These are phyloP conservation scores for Malurus splendens DNA, from an alignment of 2,797 vertebrate species.

Conservation along the genomic window DNA sequence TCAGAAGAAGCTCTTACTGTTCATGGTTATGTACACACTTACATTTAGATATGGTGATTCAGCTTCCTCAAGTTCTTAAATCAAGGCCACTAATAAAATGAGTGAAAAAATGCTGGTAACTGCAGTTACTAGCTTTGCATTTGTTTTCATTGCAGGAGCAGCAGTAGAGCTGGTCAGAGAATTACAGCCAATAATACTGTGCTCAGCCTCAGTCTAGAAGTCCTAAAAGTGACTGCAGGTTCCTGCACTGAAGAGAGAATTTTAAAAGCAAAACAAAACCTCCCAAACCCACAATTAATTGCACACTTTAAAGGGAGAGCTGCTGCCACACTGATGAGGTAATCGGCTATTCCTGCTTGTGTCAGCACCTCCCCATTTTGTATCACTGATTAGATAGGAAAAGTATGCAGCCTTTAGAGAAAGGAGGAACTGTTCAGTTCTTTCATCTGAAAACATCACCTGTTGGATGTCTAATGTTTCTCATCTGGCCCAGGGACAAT, in stretches of 20 bases:
- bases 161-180: neutral
- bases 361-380: constrained; percentile 47
- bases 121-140: neutral
- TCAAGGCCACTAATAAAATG: neutral
- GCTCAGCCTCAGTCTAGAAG: neutral
- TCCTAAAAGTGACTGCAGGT: neutral
- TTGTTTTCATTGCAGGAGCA: neutral
- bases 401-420: constrained; percentile 45
- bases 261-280: neutral
- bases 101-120: neutral
- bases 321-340: constrained; percentile 40
- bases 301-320: neutral
- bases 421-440: constrained; percentile 21
- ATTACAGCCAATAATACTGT: neutral
- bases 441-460: constrained; percentile 34
- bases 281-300: neutral
- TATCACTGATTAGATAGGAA: constrained; percentile 37
- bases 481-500: constrained; percentile 13
- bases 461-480: constrained; percentile 34
- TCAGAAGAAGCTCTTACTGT: neutral
- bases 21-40: neutral
- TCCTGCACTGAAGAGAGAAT: neutral
- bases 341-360: constrained; percentile 30
- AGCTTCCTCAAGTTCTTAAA: neutral
- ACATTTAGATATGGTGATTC: neutral